Conservation (phyloP, 2,797 vertebrate species). For the Holocentrus rufus region DNA sequence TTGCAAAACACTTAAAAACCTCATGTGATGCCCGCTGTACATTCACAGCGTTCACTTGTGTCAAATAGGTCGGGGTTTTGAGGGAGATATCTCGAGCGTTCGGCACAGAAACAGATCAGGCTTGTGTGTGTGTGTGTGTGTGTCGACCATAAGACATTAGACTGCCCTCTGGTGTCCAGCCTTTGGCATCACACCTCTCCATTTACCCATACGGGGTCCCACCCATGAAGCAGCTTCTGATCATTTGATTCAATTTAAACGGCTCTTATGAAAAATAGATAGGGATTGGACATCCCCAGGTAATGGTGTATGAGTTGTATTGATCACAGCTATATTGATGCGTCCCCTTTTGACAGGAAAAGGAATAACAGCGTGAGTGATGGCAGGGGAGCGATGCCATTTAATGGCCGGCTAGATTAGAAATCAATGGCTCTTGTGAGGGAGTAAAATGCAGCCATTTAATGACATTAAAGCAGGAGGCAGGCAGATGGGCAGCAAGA, state of each 20-base stretch:
- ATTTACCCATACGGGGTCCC: neutral
- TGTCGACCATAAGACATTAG: conserved; percentile 33
- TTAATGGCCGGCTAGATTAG: conserved; percentile 64
- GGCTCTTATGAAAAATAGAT: conserved; percentile 51
- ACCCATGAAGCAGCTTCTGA: conserved; percentile 22
- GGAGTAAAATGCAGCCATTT: conserved; percentile 43
- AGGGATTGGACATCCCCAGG: conserved; percentile 42
- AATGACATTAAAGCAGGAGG: conserved; percentile 53
- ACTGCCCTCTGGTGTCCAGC: conserved; percentile 70
- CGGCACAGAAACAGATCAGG: neutral
- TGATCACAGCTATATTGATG: conserved; percentile 59
- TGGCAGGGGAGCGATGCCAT: conserved; percentile 50
- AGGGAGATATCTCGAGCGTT: neutral
- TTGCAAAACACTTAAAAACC: neutral
- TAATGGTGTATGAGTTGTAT: conserved; percentile 58
- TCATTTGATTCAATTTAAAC: conserved; percentile 56
- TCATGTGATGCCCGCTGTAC: neutral
- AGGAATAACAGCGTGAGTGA: conserved; percentile 56
- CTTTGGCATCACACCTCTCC: conserved; percentile 44
- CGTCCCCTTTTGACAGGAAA: conserved; percentile 55
- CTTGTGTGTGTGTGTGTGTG: neutral
- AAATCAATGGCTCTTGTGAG: conserved; percentile 67
- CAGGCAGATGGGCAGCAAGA: conserved; percentile 26
- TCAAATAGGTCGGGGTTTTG: neutral
- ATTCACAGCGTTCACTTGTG: no score